phyloP scores from a whole-genome alignment of 2,113 vertebrate genomes.

The Entelurus aequoreus region DNA sequence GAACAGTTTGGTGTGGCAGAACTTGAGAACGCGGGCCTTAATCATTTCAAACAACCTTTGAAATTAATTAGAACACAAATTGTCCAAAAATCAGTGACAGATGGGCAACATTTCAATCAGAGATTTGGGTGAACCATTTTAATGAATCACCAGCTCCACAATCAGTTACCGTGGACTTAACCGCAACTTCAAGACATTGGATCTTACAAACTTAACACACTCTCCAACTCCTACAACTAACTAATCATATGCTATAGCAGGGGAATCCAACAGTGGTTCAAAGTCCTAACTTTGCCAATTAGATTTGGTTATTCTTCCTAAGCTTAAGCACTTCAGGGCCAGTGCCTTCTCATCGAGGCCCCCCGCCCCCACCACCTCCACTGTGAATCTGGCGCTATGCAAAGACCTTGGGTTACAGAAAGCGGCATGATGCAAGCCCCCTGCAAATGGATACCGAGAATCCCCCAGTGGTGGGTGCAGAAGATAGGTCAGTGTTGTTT shows the following conservation, averaged over 20 bases:
- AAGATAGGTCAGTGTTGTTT: slow-evolving; percentile 22
- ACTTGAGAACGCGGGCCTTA: no score
- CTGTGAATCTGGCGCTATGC: slow-evolving; percentile 32
- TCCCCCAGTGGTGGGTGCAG: slow-evolving; percentile 11
- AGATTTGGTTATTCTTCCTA: slow-evolving; percentile 16
- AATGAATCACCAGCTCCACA: no score
- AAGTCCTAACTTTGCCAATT: slow-evolving; percentile 38
- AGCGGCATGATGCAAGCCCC: slow-evolving; percentile 54
- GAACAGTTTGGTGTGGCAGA: no score
- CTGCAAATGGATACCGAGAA: slow-evolving; percentile 53
- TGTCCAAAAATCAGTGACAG: no score
- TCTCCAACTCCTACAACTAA: background rate
- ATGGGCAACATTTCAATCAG: no score
- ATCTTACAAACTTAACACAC: slow-evolving; percentile 4
- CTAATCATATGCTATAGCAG: slow-evolving; percentile 4
- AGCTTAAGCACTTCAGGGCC: slow-evolving; percentile 32
- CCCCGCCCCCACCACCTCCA: slow-evolving; percentile 8
- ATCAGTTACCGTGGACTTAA: background rate
- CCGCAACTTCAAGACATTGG: background rate
- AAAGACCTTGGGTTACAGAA: slow-evolving; percentile 45
- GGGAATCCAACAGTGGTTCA: slow-evolving; percentile 13
- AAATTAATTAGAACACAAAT: no score
- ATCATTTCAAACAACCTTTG: no score
- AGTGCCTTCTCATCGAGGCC: slow-evolving; percentile 45
- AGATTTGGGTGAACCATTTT: no score